Conservation (phyloP, 1,140 invertebrate genomes). For the Hyles vespertilio region DNA sequence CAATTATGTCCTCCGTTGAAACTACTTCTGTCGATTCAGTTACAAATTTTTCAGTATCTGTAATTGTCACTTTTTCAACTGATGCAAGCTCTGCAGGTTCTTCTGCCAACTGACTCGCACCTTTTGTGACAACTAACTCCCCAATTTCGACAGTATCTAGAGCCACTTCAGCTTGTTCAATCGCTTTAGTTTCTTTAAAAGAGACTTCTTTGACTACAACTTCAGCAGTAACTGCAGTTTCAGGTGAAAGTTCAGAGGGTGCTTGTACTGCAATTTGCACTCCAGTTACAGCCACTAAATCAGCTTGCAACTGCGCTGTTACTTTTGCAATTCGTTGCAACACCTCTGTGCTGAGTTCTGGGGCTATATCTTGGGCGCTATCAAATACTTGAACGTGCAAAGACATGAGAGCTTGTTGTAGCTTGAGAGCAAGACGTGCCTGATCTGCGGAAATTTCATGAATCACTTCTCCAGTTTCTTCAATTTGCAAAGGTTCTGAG, state of each 20-base stretch:
- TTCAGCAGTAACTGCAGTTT: not conserved
- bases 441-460: slow-evolving; percentile 25
- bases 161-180: slow-evolving; percentile 2
- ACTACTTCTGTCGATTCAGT: too few relatives aligned
- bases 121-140: too few relatives aligned
- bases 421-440: slow-evolving; percentile 28
- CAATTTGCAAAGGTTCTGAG: slow-evolving; percentile 13
- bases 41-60: too few relatives aligned
- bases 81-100: too few relatives aligned
- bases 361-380: slow-evolving; percentile 28
- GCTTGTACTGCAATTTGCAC: slow-evolving; percentile 20
- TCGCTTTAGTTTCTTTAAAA: not conserved
- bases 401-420: slow-evolving; percentile 36
- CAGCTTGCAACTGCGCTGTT: slow-evolving; percentile 29
- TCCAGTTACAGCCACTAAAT: slow-evolving; percentile 31
- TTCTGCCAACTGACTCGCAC: too few relatives aligned
- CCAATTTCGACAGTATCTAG: not conserved
- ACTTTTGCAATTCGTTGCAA: slow-evolving; percentile 34
- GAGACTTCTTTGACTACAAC: too few relatives aligned
- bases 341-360: slow-evolving; percentile 24
- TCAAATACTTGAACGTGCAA: slow-evolving; percentile 41
- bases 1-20: too few relatives aligned
- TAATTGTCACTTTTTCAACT: too few relatives aligned
- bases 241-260: slow-evolving; percentile 5
- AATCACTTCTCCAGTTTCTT: slow-evolving; percentile 10